These are phyloP conservation scores for Semnornis frantzii DNA, from an alignment of 2,113 vertebrate species.

Conservation along the genomic window DNA sequence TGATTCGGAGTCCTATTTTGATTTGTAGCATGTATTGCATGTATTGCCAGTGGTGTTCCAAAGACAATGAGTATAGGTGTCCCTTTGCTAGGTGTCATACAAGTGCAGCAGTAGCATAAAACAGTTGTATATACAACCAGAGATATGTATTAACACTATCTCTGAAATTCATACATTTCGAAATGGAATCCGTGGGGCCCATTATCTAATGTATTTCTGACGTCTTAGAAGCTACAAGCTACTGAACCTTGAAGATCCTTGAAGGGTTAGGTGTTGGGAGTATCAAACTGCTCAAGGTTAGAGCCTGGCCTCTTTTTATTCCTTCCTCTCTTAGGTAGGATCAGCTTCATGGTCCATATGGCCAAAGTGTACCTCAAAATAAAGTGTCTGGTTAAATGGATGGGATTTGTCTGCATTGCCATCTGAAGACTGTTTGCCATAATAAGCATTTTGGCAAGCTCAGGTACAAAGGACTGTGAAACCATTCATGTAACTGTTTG, in stretches of 20 bases:
- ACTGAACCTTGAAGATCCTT: neutral
- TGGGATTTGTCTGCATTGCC: neutral
- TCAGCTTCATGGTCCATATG: neutral
- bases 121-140: neutral
- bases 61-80: neutral
- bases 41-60: neutral
- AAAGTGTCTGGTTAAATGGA: neutral
- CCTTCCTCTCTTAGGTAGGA: neutral
- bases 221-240: neutral
- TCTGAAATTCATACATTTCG: neutral
- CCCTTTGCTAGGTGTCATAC: neutral
- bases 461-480: neutral
- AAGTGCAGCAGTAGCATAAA: neutral
- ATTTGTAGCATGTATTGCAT: neutral
- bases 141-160: neutral
- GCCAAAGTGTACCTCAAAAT: neutral
- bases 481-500: neutral
- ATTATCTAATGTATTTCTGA: neutral
- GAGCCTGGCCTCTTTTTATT: neutral
- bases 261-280: neutral
- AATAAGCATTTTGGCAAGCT: neutral
- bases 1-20: neutral
- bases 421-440: neutral
- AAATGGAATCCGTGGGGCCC: neutral
- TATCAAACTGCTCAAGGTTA: neutral